Evolutionary conservation across 2,113 vertebrate genomes (phyloP), one percentile per base, ranked within the genome.

Genomic region (Caretta caretta): DNA sequence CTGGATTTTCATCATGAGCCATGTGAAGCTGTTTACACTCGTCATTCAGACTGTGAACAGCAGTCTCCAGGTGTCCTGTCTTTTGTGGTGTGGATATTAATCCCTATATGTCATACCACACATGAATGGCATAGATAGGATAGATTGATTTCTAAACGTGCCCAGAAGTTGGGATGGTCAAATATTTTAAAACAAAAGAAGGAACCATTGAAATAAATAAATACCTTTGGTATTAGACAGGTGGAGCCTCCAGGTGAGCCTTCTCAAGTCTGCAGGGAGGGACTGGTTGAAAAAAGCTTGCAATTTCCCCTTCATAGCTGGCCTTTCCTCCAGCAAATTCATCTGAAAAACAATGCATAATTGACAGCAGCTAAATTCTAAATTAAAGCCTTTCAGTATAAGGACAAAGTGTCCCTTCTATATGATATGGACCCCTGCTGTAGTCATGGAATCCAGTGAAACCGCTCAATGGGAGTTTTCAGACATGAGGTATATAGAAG

Each of bases 201-300:
- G 14, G 62, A 65, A 65, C 62, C 62, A 35, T 35, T 48, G 16
- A 80, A 31, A 11, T 46, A 49, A 65, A 65, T 80, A 25, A 6
- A 50, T 93, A 96, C 95, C 92, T 62, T 96, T 95, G 46, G 79
- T 76, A 65, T 97, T 92, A 10, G 96, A 91, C 53, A 97, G 89
- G 57, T 87, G 89, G 31, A 97, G 51, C 69, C 82, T 94, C 94
- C 96, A 96, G 29, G 86, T 75, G 22, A 96, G 31, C 25, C 62
- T 84, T 83, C 96, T 89, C 65, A 97, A 72, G 27, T 90, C 69
- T 49, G 81, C 81, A 25, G 95, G 93, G 51, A 97, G 87, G 48
- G 90, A 38, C 13, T 96, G 92, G 57, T 97, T 97, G 59, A 97
- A 92, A 51, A 97, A 90, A 14, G 65, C 49, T 46, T 69, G 50